Evolutionary conservation across 1,140 invertebrate genomes (phyloP).

Genomic region (Camponotus vicinus): DNA sequence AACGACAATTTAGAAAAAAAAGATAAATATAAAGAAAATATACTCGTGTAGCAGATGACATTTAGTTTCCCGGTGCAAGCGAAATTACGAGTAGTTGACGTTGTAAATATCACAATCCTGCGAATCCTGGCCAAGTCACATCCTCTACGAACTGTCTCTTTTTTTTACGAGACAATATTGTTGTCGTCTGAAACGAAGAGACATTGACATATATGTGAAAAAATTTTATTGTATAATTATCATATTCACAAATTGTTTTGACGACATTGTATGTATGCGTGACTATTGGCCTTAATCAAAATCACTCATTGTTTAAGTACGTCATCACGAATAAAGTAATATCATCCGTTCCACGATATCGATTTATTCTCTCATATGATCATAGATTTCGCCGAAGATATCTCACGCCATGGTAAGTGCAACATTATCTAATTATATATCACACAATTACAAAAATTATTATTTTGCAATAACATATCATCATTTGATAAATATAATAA

Average conservation of each 20-base stretch:
- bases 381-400: neutral
- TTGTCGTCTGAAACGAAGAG: slow-evolving; percentile 12
- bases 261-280: slow-evolving; percentile 42
- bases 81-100: slow-evolving; percentile 14
- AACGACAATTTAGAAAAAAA: neutral
- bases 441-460: neutral
- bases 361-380: slow-evolving; percentile 41
- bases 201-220: slow-evolving; percentile 7
- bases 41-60: slow-evolving; percentile 41
- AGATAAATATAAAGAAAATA: neutral
- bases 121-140: slow-evolving; percentile 52
- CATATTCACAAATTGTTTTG: slow-evolving; percentile 10
- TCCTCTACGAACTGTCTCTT: slow-evolving; percentile 14
- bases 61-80: slow-evolving; percentile 43
- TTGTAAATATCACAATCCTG: slow-evolving; percentile 72
- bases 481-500: neutral
- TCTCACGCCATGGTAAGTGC: slow-evolving; percentile 27
- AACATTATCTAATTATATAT: slow-evolving; percentile 4
- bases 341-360: slow-evolving; percentile 81
- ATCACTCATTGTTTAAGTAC: slow-evolving; percentile 82
- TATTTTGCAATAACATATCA: neutral
- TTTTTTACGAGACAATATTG: slow-evolving; percentile 51
- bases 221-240: slow-evolving; percentile 44
- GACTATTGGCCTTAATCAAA: slow-evolving; percentile 66
- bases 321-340: slow-evolving; percentile 83